A percentile compares a stretch with the other conserved stretches of the same genome.
Evolutionary conservation across 35 echinoderm and acorn worm genomes (phyloP).

Genomic region (Ophioderma brevispina): DNA sequence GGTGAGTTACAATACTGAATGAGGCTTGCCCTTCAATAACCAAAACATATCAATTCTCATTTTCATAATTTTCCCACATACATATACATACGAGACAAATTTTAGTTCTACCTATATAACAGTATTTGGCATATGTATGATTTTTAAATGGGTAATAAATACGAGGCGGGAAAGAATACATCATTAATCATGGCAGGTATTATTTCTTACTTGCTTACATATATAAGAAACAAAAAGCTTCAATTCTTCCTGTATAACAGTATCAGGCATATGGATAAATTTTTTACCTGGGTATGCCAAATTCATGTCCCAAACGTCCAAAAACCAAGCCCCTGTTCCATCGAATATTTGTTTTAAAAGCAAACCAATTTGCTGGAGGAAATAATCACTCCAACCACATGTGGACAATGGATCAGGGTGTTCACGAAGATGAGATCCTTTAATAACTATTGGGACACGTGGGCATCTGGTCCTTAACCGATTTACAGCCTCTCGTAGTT

Average conservation of each 20-base stretch:
- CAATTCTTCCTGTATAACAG: conserved; percentile 35
- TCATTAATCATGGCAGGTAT: too few species aligned
- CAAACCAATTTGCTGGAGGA: not conserved
- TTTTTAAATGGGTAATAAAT: too few species aligned
- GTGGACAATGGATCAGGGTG: not conserved
- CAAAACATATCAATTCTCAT: too few species aligned
- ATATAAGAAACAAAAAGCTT: conserved; percentile 27
- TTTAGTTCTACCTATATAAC: too few species aligned
- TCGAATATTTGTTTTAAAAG: not conserved
- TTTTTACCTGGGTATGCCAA: conserved; percentile 16
- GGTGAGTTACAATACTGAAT: too few species aligned
- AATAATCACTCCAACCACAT: conserved; percentile 17
- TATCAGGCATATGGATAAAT: conserved; percentile 19
- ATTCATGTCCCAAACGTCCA: conserved; percentile 57
- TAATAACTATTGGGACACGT: not conserved
- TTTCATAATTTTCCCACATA: too few species aligned
- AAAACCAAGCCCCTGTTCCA: conserved; percentile 7
- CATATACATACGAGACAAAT: too few species aligned
- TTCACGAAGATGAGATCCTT: conserved; percentile 25
- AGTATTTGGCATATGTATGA: too few species aligned
- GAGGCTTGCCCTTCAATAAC: too few species aligned
- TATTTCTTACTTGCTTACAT: conserved; percentile 10
- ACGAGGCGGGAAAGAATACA: too few species aligned
- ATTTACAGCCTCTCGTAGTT: conserved; percentile 7
- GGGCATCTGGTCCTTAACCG: conserved; percentile 29